Evolutionary conservation across 2,888 invertebrate species (phyloP).

Genomic region (Drosophila paramelanica): DNA sequence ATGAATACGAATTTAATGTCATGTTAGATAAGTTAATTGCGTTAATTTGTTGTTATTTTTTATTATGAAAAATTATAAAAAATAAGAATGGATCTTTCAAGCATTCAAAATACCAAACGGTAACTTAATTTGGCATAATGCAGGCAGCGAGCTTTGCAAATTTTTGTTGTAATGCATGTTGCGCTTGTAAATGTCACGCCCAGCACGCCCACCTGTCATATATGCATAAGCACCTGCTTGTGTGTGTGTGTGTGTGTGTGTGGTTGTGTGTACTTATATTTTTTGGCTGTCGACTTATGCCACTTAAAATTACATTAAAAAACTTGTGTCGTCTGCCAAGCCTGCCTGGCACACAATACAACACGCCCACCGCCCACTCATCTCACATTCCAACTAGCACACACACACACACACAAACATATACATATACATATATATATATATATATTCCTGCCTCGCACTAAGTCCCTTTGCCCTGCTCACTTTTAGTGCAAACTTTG

Average conservation of each 20-base stretch:
- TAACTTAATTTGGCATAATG: constrained; percentile 36
- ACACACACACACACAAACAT: background rate
- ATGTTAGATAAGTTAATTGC: constrained; percentile 34
- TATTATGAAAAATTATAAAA: background rate
- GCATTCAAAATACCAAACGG: constrained; percentile 14
- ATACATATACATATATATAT: too few relatives aligned
- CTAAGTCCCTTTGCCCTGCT: constrained; percentile 8
- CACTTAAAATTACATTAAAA: constrained; percentile 82
- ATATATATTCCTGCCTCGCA: background rate
- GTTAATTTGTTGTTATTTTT: constrained; percentile 24
- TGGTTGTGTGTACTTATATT: constrained; percentile 41
- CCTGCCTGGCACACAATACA: constrained; percentile 18
- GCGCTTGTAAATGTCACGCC: constrained; percentile 41
- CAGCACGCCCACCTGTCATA: constrained; percentile 58
- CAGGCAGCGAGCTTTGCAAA: constrained; percentile 18
- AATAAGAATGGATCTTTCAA: background rate
- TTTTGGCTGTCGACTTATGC: constrained; percentile 79
- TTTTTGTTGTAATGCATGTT: constrained; percentile 14
- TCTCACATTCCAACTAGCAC: constrained; percentile 8
- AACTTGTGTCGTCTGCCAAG: constrained; percentile 65
- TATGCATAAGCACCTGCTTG: background rate
- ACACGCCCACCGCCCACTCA: constrained; percentile 24
- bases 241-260: constrained; percentile 22
- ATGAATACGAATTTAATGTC: constrained; percentile 37
- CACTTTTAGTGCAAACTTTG: constrained; percentile 58